Evolutionary conservation across 2,797 vertebrate species (phyloP).

Genomic region (Tokudaia muenninki): DNA sequence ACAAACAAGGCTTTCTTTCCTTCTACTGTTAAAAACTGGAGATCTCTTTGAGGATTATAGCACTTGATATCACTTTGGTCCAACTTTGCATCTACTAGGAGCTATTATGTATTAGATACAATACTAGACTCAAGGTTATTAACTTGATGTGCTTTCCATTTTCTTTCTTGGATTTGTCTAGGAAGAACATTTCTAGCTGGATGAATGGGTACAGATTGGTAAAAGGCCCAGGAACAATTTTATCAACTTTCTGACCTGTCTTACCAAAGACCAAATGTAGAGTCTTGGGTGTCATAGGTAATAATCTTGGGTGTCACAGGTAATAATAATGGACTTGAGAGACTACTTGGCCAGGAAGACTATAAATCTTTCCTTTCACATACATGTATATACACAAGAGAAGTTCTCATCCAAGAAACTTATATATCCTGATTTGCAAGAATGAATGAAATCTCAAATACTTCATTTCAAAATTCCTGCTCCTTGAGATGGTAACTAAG

Average conservation of each 20-base stretch:
- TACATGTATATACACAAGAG: background rate
- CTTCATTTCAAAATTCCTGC: slow-evolving; percentile 38
- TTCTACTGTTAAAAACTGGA: background rate
- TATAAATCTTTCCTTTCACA: background rate
- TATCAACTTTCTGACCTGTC: background rate
- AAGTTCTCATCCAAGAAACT: background rate
- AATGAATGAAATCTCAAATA: slow-evolving; percentile 1
- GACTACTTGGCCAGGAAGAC: background rate
- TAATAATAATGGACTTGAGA: background rate
- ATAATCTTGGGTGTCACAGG: background rate
- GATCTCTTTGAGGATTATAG: background rate
- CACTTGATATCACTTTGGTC: background rate
- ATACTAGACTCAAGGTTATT: background rate
- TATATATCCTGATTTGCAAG: background rate
- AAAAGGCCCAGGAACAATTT: background rate
- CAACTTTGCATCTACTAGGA: background rate
- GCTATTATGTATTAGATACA: background rate
- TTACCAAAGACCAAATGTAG: slow-evolving; percentile 37
- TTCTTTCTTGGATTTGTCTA: slow-evolving; percentile 1
- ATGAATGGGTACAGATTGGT: background rate
- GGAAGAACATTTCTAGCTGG: background rate
- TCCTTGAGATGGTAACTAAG: background rate
- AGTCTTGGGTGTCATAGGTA: background rate
- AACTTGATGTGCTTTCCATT: background rate
- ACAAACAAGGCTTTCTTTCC: background rate